Conservation (phyloP, 2,797 vertebrate genomes). For the Falco biarmicus region DNA sequence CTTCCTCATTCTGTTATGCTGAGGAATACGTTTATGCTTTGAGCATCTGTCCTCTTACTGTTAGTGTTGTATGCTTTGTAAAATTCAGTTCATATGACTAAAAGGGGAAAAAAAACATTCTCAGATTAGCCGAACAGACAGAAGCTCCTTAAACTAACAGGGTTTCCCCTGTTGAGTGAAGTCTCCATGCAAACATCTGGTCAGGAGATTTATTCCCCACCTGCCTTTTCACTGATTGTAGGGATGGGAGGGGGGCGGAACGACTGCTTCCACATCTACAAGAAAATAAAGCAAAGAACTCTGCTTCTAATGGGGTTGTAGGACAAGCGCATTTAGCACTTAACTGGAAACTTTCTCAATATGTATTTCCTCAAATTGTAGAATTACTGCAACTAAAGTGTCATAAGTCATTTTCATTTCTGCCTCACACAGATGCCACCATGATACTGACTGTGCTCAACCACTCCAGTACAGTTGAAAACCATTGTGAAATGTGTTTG, state of each 20-base stretch:
- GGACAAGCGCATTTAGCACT: background rate
- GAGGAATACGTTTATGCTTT: background rate
- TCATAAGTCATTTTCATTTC: background rate
- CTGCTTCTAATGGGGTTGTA: background rate
- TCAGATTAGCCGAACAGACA: background rate
- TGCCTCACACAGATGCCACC: background rate
- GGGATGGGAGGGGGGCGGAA: background rate
- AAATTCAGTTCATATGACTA: background rate
- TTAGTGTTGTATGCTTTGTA: background rate
- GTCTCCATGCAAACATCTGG: background rate
- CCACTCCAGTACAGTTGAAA: background rate
- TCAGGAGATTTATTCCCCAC: background rate
- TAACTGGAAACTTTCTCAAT: background rate
- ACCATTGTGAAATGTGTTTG: background rate
- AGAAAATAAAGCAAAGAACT: background rate
- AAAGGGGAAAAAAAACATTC: background rate
- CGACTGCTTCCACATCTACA: background rate
- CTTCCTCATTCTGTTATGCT: slow-evolving; percentile 38
- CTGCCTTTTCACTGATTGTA: background rate
- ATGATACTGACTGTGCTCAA: background rate
- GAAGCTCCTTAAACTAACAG: background rate
- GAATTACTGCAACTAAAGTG: background rate
- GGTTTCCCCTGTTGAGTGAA: background rate
- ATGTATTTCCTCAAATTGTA: background rate
- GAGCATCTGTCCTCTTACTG: background rate